A percentile compares a stretch with the other conserved stretches of the same genome.
These are phyloP conservation scores for Meandrina meandrites DNA, from an alignment of 92 coral and sea anemone genomes.

Conservation along the genomic window DNA sequence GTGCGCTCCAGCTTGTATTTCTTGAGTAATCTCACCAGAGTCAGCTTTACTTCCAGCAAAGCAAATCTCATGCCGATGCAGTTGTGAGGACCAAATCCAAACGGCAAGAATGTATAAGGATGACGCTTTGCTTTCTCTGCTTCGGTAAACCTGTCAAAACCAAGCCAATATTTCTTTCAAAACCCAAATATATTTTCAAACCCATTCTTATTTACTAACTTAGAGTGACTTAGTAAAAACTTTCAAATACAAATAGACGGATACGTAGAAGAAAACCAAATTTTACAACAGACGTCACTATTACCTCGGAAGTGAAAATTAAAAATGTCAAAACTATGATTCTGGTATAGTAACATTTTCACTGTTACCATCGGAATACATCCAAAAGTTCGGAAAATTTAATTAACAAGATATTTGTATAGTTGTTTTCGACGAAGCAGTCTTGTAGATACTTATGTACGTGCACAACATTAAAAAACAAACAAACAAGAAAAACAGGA, in stretches of 20 bases:
- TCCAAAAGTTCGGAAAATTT: no score
- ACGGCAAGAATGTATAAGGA: slow-evolving; percentile 42
- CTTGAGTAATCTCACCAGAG: slow-evolving; percentile 39
- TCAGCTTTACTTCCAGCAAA: slow-evolving; percentile 42
- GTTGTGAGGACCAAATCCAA: slow-evolving; percentile 49
- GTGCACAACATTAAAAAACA: no score
- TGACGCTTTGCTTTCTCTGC: slow-evolving; percentile 50
- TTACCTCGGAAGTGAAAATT: not conserved
- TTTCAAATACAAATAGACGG: not conserved
- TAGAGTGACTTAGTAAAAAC: not conserved
- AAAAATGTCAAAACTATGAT: not conserved
- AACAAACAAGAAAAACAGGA: no score
- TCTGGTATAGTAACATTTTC: no score
- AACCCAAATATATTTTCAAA: not conserved
- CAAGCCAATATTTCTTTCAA: no score
- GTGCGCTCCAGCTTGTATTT: slow-evolving; percentile 42
- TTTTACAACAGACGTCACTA: not conserved
- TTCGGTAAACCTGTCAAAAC: slow-evolving; percentile 27
- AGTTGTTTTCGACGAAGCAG: no score
- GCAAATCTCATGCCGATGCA: slow-evolving; percentile 57
- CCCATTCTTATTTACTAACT: not conserved
- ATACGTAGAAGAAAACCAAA: not conserved
- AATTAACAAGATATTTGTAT: no score
- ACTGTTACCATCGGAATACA: no score
- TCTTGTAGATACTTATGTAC: no score